These are phyloP conservation scores for Crenichthys baileyi DNA, from an alignment of 2,797 vertebrate genomes.

Conservation along the genomic window DNA sequence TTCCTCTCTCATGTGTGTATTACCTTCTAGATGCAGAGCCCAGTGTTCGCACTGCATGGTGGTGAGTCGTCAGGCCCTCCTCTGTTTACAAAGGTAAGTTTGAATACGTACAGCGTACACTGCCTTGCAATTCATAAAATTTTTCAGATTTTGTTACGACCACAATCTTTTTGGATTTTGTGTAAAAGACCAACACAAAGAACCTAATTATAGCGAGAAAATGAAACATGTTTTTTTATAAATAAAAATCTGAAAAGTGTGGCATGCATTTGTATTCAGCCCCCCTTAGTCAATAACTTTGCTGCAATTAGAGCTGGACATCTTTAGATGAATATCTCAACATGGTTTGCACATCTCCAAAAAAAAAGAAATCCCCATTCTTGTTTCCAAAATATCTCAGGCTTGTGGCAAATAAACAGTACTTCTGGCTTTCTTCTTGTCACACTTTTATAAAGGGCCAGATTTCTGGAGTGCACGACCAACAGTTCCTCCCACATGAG, in stretches of 20 bases:
- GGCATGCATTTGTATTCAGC: background rate
- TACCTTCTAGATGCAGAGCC: conserved; percentile 86
- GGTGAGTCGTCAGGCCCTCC: conserved; percentile 83
- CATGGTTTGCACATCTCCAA: background rate
- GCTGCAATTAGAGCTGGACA: too few relatives aligned
- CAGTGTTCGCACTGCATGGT: conserved; percentile 81
- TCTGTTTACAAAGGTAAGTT: conserved; percentile 89
- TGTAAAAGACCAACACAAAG: background rate
- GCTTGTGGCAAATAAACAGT: background rate
- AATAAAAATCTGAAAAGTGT: background rate
- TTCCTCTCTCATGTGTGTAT: conserved; percentile 1
- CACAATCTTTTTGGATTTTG: background rate
- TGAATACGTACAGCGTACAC: background rate
- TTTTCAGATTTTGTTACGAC: background rate
- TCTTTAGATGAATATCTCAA: background rate
- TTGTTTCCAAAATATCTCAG: background rate
- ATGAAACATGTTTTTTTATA: background rate
- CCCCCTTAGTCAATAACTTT: background rate
- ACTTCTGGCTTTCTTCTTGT: too few relatives aligned
- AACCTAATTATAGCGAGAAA: background rate
- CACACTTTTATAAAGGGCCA: too few relatives aligned
- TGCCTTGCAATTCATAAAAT: background rate
- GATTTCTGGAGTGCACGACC: background rate
- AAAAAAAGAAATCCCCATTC: background rate
- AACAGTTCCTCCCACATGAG: too few relatives aligned